A percentile compares a stretch with the other conserved stretches of the same genome.
Evolutionary conservation across 1,140 invertebrate genomes (phyloP).

Genomic region (Penaeus japonicus): DNA sequence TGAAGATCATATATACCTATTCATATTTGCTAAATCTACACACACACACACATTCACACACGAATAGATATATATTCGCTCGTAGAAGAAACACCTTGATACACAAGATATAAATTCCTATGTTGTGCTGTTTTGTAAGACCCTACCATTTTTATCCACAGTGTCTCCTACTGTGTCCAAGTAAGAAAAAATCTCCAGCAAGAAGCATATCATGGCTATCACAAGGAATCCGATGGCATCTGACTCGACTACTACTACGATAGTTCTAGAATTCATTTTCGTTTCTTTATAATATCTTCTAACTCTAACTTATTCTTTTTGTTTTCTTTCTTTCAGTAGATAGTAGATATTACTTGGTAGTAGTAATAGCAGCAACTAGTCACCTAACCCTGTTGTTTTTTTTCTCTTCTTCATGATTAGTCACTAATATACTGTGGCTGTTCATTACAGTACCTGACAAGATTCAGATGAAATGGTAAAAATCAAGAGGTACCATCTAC

Average conservation of each 20-base stretch:
- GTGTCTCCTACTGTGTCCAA: conserved; percentile 16
- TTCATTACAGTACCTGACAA: conserved; percentile 27
- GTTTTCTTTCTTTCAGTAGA: neutral
- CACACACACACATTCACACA: no score
- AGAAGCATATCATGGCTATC: conserved; percentile 10
- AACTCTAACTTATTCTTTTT: neutral
- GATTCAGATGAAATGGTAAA: conserved; percentile 19
- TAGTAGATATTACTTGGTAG: neutral
- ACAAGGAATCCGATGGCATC: conserved; percentile 2
- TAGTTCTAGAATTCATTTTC: conserved; percentile 9
- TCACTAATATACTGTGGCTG: conserved; percentile 10
- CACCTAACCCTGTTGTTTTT: neutral
- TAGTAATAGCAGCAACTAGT: conserved; percentile 26
- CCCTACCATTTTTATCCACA: neutral
- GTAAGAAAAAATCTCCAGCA: neutral
- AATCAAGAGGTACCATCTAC: conserved; percentile 1
- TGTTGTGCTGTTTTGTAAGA: neutral
- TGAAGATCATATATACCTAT: no score
- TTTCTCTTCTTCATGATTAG: neutral
- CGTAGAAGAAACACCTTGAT: no score
- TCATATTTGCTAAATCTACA: no score
- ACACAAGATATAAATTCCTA: no score
- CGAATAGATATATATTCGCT: no score
- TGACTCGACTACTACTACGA: neutral
- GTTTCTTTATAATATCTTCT: neutral